Base-by-base conservation (phyloP, 2,888 invertebrate species). In the Neoaliturus tenellus region DNA sequence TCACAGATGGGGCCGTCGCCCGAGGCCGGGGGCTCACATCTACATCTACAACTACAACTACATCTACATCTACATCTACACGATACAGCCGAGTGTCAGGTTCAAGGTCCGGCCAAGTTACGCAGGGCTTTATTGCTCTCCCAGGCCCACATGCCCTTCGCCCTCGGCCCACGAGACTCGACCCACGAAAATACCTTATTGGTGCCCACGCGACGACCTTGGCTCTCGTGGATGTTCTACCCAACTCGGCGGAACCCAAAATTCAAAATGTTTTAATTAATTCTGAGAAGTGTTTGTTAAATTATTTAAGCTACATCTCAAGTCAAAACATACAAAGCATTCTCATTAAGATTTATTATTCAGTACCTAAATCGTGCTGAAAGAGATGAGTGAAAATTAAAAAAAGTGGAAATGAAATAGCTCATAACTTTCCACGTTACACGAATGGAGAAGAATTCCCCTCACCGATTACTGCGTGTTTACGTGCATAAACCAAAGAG, bases 1-100 rank as follows among this genome's bases (percentile, higher is more conserved):
- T 28, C 62, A 28, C 4, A 4, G n/a, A 10, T 31, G 28, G 8
- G 55, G 51, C 28, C 78, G 35, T 78, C 55, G 78, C 5, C 78
- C 51, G n/a, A n/a, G n/a, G 41, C 73, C 20, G 41, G n/a, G 12
- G 71, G 35, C 33, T 31, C 73, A 73, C 73, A 44, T 17, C 44
- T 44, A 39, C 39, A 39, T 39, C 39, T n/a, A n/a, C n/a, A n/a
- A n/a, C n/a, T n/a, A n/a, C 17, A 3, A 44, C 10, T 48, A 48
- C 48, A 48, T 48, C 48, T 20, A 12, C 35, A 78, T 10, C 51
- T n/a, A n/a, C n/a, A n/a, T n/a, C n/a, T n/a, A n/a, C n/a, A n/a
- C n/a, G n/a, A n/a, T n/a, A n/a, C n/a, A n/a, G n/a, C n/a, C 20
- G 28, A 55, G 20, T 78, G 78, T 31, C 78, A 78, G 78, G 55